Base-by-base conservation (phyloP, 2,797 vertebrate genomes). In the Acanthurus tractus region DNA sequence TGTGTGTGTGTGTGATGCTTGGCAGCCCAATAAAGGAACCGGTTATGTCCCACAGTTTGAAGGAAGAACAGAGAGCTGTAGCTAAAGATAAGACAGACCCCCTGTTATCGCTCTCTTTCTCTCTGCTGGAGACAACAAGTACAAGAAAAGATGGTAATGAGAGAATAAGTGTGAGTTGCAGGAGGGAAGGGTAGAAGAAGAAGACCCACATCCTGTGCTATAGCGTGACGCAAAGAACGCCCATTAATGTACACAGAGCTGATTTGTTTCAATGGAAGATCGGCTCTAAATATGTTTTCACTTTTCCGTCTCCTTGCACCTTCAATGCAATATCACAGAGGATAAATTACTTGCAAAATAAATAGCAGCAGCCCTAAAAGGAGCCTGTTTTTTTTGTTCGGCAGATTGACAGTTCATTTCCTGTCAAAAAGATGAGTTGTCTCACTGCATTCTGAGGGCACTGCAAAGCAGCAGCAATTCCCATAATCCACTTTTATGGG, bases 401-500 rank as follows among this genome's bases (percentile, higher is more conserved):
- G 56, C 25, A 61, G 71, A 81, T 70, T 42, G 42, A 66, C 14
- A 65, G 54, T 82, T 86, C 74, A 88, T 89, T 86, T 86, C 74
- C 74, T 81, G 76, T 86, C 69, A 70, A 84, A 82, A 80, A 71
- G 53, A 83, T 42, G 48, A 77, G 83, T 78, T 82, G 81, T 83
- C 79, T 74, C 29, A 63, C 63, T 76, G 83, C 82, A 86, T 84
- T 82, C 58, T 65, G 64, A 78, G 75, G 85, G 64, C 79, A 69
- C n/a, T 58, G 81, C 63, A 34, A 71, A 80, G 74, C 68, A 68
- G 79, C 76, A 68, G 86, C 82, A 90, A 86, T 88, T 85, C 79
- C 84, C 71, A 79, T 93, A 89, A 91, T 93, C 92, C 84, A 88
- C 87, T 89, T 89, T 89, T 82, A 81, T 78, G 78, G 64, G 88